These are phyloP conservation scores for Probosciger aterrimus DNA, from an alignment of 2,113 vertebrate genomes.

Conservation along the genomic window DNA sequence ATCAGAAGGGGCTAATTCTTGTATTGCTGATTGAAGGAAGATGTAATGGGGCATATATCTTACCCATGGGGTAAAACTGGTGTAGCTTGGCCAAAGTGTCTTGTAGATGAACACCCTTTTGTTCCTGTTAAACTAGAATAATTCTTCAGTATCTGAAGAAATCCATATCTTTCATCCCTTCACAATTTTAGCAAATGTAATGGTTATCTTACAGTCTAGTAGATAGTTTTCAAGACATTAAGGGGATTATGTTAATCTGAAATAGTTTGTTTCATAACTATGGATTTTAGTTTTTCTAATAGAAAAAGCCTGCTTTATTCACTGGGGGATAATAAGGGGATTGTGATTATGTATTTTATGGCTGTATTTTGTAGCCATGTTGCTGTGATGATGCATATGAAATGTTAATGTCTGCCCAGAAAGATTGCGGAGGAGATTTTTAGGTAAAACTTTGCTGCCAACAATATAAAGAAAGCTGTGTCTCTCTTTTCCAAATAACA, in stretches of 20 bases:
- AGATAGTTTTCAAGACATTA: neutral
- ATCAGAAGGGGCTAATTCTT: neutral
- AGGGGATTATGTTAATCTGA: neutral
- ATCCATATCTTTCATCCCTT: neutral
- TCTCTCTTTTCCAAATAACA: slow-evolving; percentile 8
- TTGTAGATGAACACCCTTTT: neutral
- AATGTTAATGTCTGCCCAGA: neutral
- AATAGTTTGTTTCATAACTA: neutral
- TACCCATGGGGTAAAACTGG: neutral
- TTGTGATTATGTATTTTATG: neutral
- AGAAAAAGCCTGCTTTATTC: neutral
- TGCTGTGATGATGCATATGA: neutral
- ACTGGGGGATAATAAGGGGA: neutral
- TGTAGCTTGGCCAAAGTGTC: neutral
- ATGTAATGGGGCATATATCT: neutral
- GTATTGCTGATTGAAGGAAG: neutral
- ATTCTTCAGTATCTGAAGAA: neutral
- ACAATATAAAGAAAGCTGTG: neutral
- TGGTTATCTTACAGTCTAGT: neutral
- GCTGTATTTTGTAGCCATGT: neutral
- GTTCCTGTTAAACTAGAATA: neutral
- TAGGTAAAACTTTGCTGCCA: neutral
- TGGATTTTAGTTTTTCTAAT: neutral
- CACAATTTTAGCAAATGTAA: neutral
- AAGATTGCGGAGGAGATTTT: neutral